Conservation (phyloP, 2,797 vertebrate genomes). For the Halcyon leucocephala region DNA sequence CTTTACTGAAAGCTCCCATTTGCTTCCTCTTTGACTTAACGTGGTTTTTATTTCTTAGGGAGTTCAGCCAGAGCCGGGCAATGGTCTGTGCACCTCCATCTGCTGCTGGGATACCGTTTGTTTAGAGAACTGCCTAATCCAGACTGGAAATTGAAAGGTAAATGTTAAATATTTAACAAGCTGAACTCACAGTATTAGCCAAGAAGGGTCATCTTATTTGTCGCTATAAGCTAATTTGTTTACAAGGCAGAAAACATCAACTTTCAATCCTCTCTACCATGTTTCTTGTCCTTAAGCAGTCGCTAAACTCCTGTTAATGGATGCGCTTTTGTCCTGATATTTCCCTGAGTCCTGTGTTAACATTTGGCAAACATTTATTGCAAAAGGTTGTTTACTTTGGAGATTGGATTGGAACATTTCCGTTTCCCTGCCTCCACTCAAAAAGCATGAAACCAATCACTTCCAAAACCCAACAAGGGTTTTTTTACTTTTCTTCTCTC, state of each 20-base stretch:
- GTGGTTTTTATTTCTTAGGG: neutral
- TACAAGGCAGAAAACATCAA: constrained; percentile 1
- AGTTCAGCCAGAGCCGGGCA: neutral
- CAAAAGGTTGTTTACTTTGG: constrained; percentile 15
- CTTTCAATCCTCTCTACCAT: neutral
- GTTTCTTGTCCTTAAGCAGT: neutral
- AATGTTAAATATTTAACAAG: constrained; percentile 50
- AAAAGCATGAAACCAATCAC: neutral
- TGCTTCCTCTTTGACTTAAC: neutral
- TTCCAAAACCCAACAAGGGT: neutral
- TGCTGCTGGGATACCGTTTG: constrained; percentile 16
- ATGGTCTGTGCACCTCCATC: constrained; percentile 17
- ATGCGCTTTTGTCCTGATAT: neutral
- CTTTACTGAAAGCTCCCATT: neutral
- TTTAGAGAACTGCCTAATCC: constrained; percentile 44
- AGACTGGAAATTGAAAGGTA: constrained; percentile 40
- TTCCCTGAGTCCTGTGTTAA: neutral
- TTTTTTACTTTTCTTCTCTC: neutral
- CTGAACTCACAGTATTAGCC: neutral
- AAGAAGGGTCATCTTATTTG: neutral
- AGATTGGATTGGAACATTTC: constrained; percentile 28
- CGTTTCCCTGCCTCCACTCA: neutral
- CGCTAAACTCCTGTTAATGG: constrained; percentile 47
- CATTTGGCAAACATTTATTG: constrained; percentile 47
- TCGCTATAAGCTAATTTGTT: constrained; percentile 48